These are phyloP conservation scores for Acheta domesticus DNA, from an alignment of 2,888 invertebrate species.

Conservation along the genomic window DNA sequence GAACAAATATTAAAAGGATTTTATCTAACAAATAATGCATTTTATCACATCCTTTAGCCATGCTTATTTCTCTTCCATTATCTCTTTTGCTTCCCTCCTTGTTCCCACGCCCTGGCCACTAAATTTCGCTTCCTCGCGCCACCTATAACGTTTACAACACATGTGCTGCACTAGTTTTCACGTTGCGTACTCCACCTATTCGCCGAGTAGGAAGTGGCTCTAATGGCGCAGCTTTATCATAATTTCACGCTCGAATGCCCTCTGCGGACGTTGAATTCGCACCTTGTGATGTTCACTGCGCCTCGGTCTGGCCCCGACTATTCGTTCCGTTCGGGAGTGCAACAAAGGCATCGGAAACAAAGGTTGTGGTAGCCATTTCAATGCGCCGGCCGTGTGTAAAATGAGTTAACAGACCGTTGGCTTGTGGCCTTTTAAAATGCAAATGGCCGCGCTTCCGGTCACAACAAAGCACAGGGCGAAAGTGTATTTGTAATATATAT, in stretches of 20 bases:
- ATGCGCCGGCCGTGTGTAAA: background rate
- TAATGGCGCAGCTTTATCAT: background rate
- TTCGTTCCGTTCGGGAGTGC: background rate
- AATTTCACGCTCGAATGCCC: background rate
- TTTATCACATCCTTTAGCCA: too few species aligned
- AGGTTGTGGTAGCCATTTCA: background rate
- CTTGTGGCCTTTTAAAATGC: slow-evolving; percentile 11
- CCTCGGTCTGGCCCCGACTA: background rate
- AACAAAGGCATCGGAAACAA: background rate
- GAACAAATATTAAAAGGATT: too few species aligned
- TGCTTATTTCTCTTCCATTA: too few species aligned
- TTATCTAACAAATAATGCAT: too few species aligned
- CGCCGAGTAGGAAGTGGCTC: too few species aligned
- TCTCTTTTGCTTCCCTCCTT: too few species aligned
- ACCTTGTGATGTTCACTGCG: background rate
- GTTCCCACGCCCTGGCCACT: too few species aligned
- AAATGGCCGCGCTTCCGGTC: background rate
- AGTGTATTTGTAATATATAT: background rate
- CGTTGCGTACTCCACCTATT: too few species aligned
- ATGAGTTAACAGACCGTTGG: slow-evolving; percentile 18
- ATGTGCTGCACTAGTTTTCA: too few species aligned
- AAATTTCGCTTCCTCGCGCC: too few species aligned
- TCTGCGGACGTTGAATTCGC: background rate
- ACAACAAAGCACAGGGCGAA: background rate
- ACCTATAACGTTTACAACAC: too few species aligned